Conservation (phyloP, 1,140 invertebrate species). For the Calliopsis andreniformis region DNA sequence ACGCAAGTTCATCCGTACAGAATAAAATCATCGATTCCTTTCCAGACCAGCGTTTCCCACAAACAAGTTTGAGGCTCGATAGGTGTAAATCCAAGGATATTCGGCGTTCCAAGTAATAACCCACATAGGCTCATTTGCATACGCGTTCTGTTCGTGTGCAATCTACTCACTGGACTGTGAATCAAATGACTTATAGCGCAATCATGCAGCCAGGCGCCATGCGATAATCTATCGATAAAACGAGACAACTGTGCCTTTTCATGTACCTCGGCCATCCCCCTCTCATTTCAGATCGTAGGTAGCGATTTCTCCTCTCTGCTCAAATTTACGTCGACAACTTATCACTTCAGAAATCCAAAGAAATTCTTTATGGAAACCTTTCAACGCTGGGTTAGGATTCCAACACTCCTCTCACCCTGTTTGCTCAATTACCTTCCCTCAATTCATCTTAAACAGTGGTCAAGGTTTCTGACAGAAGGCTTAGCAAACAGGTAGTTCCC, state of each 20-base stretch:
- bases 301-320: too few species aligned
- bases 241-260: neutral
- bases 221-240: slow-evolving; percentile 28
- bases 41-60: neutral
- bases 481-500: too few species aligned
- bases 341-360: too few species aligned
- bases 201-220: slow-evolving; percentile 25
- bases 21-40: slow-evolving; percentile 2
- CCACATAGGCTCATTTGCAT: slow-evolving; percentile 37
- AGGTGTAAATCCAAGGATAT: slow-evolving; percentile 36
- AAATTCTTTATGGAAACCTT: too few species aligned
- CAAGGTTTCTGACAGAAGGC: too few species aligned
- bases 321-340: too few species aligned
- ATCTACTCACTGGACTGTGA: slow-evolving; percentile 42
- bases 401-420: too few species aligned
- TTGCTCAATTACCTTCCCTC: too few species aligned
- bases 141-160: slow-evolving; percentile 15
- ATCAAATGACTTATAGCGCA: slow-evolving; percentile 35
- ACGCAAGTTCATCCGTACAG: slow-evolving; percentile 6
- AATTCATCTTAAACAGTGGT: too few species aligned
- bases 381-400: too few species aligned
- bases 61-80: slow-evolving; percentile 12
- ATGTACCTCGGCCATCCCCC: too few species aligned
- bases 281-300: neutral
- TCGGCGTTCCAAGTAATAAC: slow-evolving; percentile 38